Evolutionary conservation across 2,113 vertebrate species (phyloP), one percentile per base, ranked within the genome.

Genomic region (Chaenogobius annularis): DNA sequence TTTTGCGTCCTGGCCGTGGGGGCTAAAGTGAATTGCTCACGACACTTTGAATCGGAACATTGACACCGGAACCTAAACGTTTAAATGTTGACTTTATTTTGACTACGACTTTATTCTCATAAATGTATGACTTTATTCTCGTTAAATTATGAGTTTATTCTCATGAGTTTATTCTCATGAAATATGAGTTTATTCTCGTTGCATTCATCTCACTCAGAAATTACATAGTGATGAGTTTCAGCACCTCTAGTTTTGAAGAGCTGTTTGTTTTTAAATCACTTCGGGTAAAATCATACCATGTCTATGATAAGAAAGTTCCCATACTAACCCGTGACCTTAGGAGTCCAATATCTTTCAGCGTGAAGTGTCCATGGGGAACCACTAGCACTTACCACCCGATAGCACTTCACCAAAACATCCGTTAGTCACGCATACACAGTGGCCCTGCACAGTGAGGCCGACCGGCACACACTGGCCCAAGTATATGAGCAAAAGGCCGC

Each of bases 341-440:
- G 78, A 62, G 81, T 72, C 80, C 66, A 63, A 69, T 52, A 78
- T 77, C 68, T 66, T 72, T 71, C 44, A 67, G 56, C 79, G 54
- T 20, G 65, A 68, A 56, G 72, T 73, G 81, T 75, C 87, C 74
- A 69, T 13, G 11, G 68, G 74, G 73, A 69, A 46, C 62, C 63
- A 81, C 13, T 44, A 74, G 86, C 88, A 89, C 88, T 90, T 87
- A 86, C 73, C 87, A 91, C 86, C 79, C 88, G 35, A 89, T 89
- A 85, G 70, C 79, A 88, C 78, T 90, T 84, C 77, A 70, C 81
- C 69, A 75, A 72, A 70, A 77, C 72, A 75, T 68, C 62, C 68
- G 69, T 74, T 67, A 65, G 74, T 76, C 68, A 69, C 55, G 64
- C 74, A 65, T 61, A 79, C 75, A 70, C 46, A 63, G 8, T n/a